A percentile compares a stretch with the other conserved stretches of the same genome.
phyloP scores from a whole-genome alignment of 1,140 invertebrate genomes.

The Anastrepha ludens region DNA sequence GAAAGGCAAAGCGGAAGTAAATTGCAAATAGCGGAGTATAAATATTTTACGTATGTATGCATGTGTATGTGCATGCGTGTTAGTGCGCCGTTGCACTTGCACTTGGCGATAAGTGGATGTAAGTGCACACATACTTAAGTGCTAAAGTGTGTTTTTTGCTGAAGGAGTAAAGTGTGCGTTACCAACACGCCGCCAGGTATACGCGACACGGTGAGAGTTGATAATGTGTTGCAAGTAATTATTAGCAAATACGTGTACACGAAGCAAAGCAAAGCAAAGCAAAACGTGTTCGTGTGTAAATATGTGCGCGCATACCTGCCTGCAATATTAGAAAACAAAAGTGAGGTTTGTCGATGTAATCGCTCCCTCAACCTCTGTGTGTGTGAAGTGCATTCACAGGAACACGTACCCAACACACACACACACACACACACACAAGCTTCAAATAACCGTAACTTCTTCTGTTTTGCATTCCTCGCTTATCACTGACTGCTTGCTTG shows the following conservation, averaged over 20 bases:
- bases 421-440: neutral
- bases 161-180: neutral
- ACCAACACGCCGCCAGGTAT: neutral
- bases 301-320: neutral
- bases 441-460: neutral
- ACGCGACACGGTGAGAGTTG: neutral
- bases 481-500: constrained; percentile 13
- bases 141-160: constrained; percentile 27
- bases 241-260: constrained; percentile 19
- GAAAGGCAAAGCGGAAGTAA: neutral
- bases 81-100: constrained; percentile 5
- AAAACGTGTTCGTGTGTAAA: neutral
- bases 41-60: neutral
- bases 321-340: neutral
- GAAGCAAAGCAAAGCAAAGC: neutral
- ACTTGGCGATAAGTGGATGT: constrained; percentile 42
- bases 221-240: constrained; percentile 41
- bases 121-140: constrained; percentile 33
- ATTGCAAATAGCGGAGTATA: neutral
- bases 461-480: neutral
- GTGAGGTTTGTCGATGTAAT: neutral
- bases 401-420: neutral
- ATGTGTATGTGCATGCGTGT: neutral
- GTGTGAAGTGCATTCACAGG: too few relatives aligned
- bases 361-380: neutral